phyloP scores from a whole-genome alignment of 2,888 invertebrate genomes.

The Cotesia congregata region DNA sequence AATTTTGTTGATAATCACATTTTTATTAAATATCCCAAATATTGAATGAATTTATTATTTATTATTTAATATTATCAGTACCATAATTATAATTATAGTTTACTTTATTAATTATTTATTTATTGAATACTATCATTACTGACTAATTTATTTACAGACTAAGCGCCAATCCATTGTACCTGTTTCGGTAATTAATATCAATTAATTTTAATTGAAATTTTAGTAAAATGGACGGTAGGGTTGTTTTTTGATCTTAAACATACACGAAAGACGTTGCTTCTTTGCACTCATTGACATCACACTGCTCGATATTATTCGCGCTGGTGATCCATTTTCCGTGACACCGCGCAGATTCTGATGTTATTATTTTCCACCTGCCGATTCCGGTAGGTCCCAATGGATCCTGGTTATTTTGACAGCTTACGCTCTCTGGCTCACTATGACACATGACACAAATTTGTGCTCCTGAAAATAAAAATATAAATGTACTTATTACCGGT shows the following conservation, averaged over 20 bases:
- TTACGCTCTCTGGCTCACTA: constrained; percentile 41
- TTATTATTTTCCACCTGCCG: constrained; percentile 54
- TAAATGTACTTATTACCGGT: not conserved
- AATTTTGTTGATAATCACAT: constrained; percentile 30
- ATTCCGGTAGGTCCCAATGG: constrained; percentile 51
- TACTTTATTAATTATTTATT: not conserved
- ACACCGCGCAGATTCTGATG: constrained; percentile 51
- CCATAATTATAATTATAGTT: constrained; percentile 4
- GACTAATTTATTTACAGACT: constrained; percentile 27
- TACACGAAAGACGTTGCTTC: constrained; percentile 44
- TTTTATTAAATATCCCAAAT: constrained; percentile 31
- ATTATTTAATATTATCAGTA: not conserved
- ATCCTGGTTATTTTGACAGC: constrained; percentile 45
- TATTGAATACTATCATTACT: constrained; percentile 23
- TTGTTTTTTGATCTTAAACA: constrained; percentile 47
- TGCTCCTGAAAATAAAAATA: constrained; percentile 47
- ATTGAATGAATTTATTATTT: constrained; percentile 24
- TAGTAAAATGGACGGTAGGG: not conserved
- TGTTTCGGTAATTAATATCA: not conserved
- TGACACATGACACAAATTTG: constrained; percentile 54
- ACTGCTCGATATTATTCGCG: constrained; percentile 49
- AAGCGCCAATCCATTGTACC: not conserved
- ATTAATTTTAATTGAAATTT: not conserved
- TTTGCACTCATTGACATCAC: constrained; percentile 45
- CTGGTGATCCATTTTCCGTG: constrained; percentile 60